Conservation (phyloP, 2,113 vertebrate species). For the Odobenus rosmarus region DNA sequence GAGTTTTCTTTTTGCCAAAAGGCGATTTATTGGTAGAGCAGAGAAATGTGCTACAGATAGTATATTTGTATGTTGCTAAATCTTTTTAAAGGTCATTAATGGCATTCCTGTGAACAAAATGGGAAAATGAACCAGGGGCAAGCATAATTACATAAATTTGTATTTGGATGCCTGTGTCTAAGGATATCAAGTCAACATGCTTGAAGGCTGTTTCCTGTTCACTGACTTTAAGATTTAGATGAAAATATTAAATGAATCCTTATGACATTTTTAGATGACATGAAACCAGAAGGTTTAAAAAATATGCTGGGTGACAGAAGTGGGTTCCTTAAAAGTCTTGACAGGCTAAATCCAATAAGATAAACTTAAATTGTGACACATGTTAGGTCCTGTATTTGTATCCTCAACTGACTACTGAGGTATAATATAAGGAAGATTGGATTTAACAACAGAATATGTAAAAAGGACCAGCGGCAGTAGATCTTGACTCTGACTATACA, state of each 20-base stretch:
- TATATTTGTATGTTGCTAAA: conserved; percentile 35
- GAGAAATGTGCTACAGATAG: conserved; percentile 22
- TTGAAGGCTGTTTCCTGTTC: conserved; percentile 64
- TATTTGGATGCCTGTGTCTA: conserved; percentile 48
- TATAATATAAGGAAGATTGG: background rate
- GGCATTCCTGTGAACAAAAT: conserved; percentile 27
- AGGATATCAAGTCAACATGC: conserved; percentile 43
- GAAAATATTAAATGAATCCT: conserved; percentile 63
- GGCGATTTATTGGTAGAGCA: background rate
- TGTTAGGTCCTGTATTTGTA: conserved; percentile 11
- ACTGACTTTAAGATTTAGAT: conserved; percentile 60
- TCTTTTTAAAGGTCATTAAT: conserved; percentile 59
- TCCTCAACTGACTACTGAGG: conserved; percentile 15
- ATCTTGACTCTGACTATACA: background rate
- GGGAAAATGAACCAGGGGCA: conserved; percentile 27
- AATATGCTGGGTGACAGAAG: conserved; percentile 64
- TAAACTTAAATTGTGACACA: conserved; percentile 40
- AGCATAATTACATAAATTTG: conserved; percentile 65
- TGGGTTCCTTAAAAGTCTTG: conserved; percentile 52
- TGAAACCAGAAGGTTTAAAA: conserved; percentile 37
- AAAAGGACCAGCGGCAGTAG: background rate
- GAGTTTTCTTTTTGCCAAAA: conserved; percentile 27
- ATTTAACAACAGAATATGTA: background rate
- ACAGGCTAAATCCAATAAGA: background rate
- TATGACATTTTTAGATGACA: conserved; percentile 62